Base-by-base conservation (phyloP, 1,140 invertebrate species). In the Ooceraea biroi region DNA sequence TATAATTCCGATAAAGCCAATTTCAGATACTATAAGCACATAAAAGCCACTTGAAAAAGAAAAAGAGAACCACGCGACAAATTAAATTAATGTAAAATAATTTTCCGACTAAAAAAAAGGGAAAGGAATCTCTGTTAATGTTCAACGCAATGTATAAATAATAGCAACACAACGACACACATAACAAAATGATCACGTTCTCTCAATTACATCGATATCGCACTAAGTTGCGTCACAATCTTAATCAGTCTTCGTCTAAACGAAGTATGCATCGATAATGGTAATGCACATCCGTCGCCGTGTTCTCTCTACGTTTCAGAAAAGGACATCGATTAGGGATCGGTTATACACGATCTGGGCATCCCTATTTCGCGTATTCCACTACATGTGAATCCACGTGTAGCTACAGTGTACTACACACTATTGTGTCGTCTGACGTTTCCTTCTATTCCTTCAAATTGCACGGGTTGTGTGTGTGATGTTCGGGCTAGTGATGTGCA, bases 311-410 rank as follows among this genome's bases (percentile, higher is more conserved):
- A 80, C 50, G 50, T 80, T 7, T 17, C 22, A 46, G 14, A 52
- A 55, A 48, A 36, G 52, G 27, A 27, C 30, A 85, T 82, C 74
- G 71, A 86, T 82, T 76, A 78, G 55, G n/a, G 88, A 89, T 89
- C 88, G 87, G 72, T 89, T 86, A 86, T 84, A 22, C 66, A 69
- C 30, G 36, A 48, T 76, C 44, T 88, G 88, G 88, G 88, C 88
- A 89, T 86, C 88, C 88, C 87, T 84, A 86, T 50, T 58, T 84
- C 87, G 76, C 77, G 86, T 69, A 57, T 60, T 74, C 71, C 76
- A 85, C 63, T 57, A 80, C 66, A 61, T 71, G 50, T 68, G 68
- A 88, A 72, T 22, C 48, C 69, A 85, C 14, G 66, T 74, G 41
- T 80, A 85, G 74, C 74, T 88, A 52, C 65, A 30, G 27, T 88